A percentile compares a stretch with the other conserved stretches of the same genome.
These are phyloP conservation scores for Ectemnius lituratus DNA, from an alignment of 2,888 invertebrate species.

Conservation along the genomic window DNA sequence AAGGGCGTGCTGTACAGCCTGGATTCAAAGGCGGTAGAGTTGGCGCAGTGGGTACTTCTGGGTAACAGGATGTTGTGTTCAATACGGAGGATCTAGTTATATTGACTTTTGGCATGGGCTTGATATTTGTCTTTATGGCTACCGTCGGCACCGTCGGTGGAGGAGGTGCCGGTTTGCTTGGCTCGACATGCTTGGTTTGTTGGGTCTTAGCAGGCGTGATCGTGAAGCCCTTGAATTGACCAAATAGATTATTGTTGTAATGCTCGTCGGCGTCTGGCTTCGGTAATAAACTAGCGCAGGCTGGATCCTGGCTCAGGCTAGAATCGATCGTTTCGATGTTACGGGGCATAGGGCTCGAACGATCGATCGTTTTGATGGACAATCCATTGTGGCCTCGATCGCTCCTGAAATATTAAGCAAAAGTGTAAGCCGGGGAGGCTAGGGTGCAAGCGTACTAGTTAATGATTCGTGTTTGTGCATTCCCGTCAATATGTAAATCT, in stretches of 20 bases:
- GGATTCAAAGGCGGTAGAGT: conserved; percentile 84
- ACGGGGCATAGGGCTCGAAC: conserved; percentile 68
- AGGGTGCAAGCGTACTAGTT: conserved; percentile 41
- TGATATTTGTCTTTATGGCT: conserved; percentile 72
- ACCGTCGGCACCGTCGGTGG: conserved; percentile 81
- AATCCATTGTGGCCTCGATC: conserved; percentile 67
- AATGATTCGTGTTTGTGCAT: neutral
- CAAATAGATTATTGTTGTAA: conserved; percentile 85
- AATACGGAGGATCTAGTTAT: conserved; percentile 52
- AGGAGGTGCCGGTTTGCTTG: conserved; percentile 82
- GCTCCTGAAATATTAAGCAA: conserved; percentile 67
- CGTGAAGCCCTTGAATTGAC: conserved; percentile 92
- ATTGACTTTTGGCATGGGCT: conserved; percentile 63
- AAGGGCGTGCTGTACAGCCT: conserved; percentile 83
- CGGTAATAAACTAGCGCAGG: conserved; percentile 74
- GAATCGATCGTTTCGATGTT: conserved; percentile 75
- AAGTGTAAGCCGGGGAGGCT: conserved; percentile 60
- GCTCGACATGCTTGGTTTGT: conserved; percentile 74
- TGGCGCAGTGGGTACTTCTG: conserved; percentile 74
- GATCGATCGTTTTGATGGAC: conserved; percentile 74
- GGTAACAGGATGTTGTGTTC: conserved; percentile 23
- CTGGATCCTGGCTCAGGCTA: conserved; percentile 73
- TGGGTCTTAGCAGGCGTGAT: conserved; percentile 83
- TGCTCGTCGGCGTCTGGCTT: conserved; percentile 74
- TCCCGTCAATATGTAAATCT: neutral